Evolutionary conservation across 2,888 invertebrate species (phyloP).

Genomic region (Drosophila kuntzei): DNA sequence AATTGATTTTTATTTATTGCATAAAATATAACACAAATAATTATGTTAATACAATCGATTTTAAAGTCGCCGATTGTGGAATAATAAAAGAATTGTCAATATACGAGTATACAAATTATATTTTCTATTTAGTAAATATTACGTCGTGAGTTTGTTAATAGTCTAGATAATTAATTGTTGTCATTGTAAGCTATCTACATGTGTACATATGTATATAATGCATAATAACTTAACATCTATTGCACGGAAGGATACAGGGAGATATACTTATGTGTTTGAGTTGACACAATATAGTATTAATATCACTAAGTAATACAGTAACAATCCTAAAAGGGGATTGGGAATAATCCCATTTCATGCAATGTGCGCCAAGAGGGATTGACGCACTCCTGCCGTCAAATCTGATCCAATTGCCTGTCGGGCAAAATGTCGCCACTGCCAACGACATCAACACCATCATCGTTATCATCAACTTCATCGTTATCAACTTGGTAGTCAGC

Average conservation of each 20-base stretch:
- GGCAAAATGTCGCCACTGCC: constrained; percentile 27
- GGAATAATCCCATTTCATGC: constrained; percentile 6
- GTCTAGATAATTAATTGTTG: neutral
- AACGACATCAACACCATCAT: constrained; percentile 59
- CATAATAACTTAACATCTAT: constrained; percentile 17
- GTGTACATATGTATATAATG: neutral
- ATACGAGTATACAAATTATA: constrained; percentile 8
- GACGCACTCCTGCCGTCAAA: constrained; percentile 58
- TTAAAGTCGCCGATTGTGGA: no score
- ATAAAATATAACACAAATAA: no score
- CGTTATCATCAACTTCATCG: constrained; percentile 45
- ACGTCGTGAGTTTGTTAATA: constrained; percentile 1
- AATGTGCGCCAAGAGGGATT: constrained; percentile 35
- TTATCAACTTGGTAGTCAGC: neutral
- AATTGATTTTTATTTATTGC: no score
- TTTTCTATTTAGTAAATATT: constrained; percentile 14
- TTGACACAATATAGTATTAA: constrained; percentile 31
- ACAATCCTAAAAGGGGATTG: constrained; percentile 48
- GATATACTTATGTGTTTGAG: constrained; percentile 2
- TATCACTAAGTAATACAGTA: constrained; percentile 46
- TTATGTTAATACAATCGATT: no score
- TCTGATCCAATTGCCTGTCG: constrained; percentile 10
- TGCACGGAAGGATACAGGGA: constrained; percentile 3
- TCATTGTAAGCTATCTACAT: neutral
- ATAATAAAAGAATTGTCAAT: neutral